Percentiles rank a stretch among this genome's conserved stretches.
phyloP scores from a whole-genome alignment of 2,797 vertebrate genomes.

The Clamator glandarius region DNA sequence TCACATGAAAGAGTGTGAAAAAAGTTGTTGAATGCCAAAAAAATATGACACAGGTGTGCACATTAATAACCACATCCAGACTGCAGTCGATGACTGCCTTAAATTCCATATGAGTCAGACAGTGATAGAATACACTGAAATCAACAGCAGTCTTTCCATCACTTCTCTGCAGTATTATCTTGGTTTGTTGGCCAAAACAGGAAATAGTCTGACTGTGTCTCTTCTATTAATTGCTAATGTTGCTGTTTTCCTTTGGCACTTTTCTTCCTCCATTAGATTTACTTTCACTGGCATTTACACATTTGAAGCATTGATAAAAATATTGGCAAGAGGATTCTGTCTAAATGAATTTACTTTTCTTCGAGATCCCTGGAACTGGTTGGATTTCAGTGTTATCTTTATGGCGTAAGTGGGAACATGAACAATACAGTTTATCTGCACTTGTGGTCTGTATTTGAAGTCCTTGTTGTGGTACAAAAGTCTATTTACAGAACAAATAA shows the following conservation, averaged over 20 bases:
- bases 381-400: conserved; percentile 91
- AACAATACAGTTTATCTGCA: not conserved
- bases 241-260: not conserved
- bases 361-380: conserved; percentile 96
- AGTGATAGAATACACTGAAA: not conserved
- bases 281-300: conserved; percentile 95
- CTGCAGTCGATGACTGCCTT: not conserved
- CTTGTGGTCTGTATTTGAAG: accelerated
- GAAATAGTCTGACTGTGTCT: not conserved
- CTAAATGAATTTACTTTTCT: conserved; percentile 91
- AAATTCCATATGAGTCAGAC: not conserved
- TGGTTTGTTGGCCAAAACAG: not conserved
- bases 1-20: not conserved
- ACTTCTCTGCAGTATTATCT: not conserved
- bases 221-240: not conserved
- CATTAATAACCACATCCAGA: accelerated
- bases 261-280: conserved; percentile 76
- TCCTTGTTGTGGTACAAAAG: not conserved
- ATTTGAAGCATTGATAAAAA: conserved; percentile 93
- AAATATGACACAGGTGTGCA: accelerated
- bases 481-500: not conserved
- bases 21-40: not conserved
- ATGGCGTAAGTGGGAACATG: conserved; percentile 87
- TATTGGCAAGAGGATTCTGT: conserved; percentile 93
- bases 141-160: not conserved